These are phyloP conservation scores for Melanaphis sacchari DNA, from an alignment of 1,140 invertebrate genomes.

Conservation along the genomic window DNA sequence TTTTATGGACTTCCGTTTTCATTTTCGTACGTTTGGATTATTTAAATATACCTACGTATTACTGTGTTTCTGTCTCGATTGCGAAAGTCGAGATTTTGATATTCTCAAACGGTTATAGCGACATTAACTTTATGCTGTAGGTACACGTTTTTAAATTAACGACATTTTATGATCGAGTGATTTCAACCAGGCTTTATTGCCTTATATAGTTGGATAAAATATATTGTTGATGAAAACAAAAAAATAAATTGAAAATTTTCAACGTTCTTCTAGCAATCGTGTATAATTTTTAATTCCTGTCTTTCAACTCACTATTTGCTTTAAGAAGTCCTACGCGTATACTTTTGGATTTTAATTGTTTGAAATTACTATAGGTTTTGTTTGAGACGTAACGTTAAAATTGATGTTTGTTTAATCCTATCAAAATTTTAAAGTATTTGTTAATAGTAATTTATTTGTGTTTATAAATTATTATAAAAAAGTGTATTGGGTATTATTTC, in stretches of 20 bases:
- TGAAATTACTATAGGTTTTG: background rate
- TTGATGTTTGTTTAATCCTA: background rate
- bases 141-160: too few species aligned
- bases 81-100: background rate
- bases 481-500: background rate
- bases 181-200: too few species aligned
- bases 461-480: background rate
- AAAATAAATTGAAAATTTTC: background rate
- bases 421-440: background rate
- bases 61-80: background rate
- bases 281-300: background rate
- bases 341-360: background rate
- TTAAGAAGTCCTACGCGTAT: background rate
- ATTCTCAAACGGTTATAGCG: background rate
- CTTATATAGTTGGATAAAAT: too few species aligned
- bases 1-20: background rate
- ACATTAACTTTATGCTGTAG: background rate
- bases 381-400: background rate
- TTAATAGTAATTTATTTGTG: background rate
- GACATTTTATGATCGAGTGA: too few species aligned
- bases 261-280: background rate
- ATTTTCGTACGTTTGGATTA: background rate
- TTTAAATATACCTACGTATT: background rate
- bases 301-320: background rate
- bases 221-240: too few species aligned